Conservation (phyloP, 1,140 invertebrate genomes). For the Pseudomyrmex cubaensis region DNA sequence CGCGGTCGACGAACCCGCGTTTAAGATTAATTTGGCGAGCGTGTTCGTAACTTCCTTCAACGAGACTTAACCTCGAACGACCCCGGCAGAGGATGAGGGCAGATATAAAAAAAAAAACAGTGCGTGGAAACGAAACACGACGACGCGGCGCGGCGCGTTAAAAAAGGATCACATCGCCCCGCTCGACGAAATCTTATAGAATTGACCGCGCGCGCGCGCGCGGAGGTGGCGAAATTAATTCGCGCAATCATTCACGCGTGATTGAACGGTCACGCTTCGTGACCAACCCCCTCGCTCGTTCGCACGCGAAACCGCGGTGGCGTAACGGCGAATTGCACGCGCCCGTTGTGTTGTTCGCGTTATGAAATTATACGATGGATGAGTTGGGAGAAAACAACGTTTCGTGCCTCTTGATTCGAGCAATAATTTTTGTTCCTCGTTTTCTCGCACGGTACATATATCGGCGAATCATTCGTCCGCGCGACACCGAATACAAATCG, state of each 20-base stretch:
- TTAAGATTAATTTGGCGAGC: conserved; percentile 48
- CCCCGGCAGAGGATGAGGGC: conserved; percentile 11
- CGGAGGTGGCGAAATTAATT: conserved; percentile 46
- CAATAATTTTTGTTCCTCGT: neutral
- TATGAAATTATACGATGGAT: conserved; percentile 27
- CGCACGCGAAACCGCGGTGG: neutral
- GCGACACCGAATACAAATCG: neutral
- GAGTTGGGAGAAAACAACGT: neutral
- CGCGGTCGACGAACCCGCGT: conserved; percentile 43
- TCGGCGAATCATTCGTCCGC: neutral
- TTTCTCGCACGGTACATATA: no score
- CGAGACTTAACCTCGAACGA: conserved; percentile 53
- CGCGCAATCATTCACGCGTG: conserved; percentile 49
- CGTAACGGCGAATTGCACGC: neutral
- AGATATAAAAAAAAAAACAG: conserved; percentile 28
- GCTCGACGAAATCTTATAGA: conserved; percentile 22
- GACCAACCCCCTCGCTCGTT: neutral
- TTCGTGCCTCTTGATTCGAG: neutral
- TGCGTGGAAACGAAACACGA: conserved; percentile 30
- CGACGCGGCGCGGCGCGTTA: conserved; percentile 1
- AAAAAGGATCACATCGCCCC: no score
- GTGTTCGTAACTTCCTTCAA: conserved; percentile 53
- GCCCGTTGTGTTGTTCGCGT: neutral
- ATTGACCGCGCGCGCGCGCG: neutral
- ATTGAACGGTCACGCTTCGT: conserved; percentile 46